Evolutionary conservation across 2,113 vertebrate genomes (phyloP), one percentile per base, ranked within the genome.

Genomic region (Oenanthe oenanthe): DNA sequence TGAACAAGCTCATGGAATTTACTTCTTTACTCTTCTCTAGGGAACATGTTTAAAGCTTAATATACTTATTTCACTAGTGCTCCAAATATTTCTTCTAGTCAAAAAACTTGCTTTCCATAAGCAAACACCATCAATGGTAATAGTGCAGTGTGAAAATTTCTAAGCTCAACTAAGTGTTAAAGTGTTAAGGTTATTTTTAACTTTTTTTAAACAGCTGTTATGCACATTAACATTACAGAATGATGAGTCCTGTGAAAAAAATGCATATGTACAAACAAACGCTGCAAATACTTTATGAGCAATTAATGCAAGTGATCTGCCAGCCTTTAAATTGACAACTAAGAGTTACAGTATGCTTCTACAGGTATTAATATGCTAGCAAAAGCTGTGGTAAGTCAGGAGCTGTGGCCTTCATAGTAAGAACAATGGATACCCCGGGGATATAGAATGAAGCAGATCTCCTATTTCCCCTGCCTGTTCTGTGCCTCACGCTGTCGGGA

Each of bases 391-490:
- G 45, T 34, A 82, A 88, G 76, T 47, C 34, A 56, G 57, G 78
- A 91, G 83, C 61, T 63, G 74, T 42, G 74, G 91, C 67, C 40
- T 88, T 51, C 65, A 38, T 31, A 94, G 68, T 48, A 94, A 95
- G 72, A 97, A 42, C 36, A 92, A 82, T 1, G 26, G 76, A 85
- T 89, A 92, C 88, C 91, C 95, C 88, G 84, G 84, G 91, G 62
- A 96, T 82, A 96, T 65, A 95, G 4, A 78, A 84, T 65, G 93
- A 96, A 74, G 92, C 6, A 80, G 89, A 84, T 85, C 96, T 97
- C 96, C 92, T 83, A 56, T 65, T 95, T 70, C 85, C 91, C 92
- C 92, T 94, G 94, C 85, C 96, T 89, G 93, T 84, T 65, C 78
- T 95, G 47, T 81, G 88, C 75, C 93, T 95, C 84, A 68, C 1